Percentiles rank a stretch among this genome's conserved stretches.
Conservation (phyloP, 2,113 vertebrate species). For the Pseudonaja textilis region DNA sequence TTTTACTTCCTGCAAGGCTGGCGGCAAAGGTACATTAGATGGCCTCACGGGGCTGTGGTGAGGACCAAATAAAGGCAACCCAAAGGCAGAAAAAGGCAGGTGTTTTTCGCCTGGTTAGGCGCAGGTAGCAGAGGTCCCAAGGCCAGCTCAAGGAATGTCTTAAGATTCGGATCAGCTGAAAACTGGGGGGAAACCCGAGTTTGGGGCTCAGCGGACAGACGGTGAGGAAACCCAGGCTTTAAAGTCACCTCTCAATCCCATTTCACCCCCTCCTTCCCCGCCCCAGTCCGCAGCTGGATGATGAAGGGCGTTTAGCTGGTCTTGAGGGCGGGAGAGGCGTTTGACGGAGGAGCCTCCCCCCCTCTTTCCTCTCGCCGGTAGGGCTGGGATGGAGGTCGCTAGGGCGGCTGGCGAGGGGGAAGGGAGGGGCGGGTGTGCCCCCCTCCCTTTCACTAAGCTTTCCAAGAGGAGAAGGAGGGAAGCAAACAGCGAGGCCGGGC, state of each 20-base stretch:
- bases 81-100: not conserved
- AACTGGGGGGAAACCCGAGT: not conserved
- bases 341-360: not conserved
- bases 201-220: not conserved
- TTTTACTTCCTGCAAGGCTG: not conserved
- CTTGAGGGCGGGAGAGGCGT: not conserved
- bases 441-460: constrained; percentile 43
- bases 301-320: not conserved
- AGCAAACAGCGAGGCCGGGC: constrained; percentile 74
- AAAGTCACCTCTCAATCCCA: not conserved
- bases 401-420: not conserved
- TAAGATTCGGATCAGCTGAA: not conserved
- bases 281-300: not conserved
- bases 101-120: not conserved
- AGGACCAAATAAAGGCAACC: not conserved
- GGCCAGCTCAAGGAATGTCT: not conserved
- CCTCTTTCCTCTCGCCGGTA: not conserved
- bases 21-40: not conserved
- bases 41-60: not conserved
- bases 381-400: not conserved
- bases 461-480: constrained; percentile 44
- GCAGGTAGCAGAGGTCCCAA: not conserved
- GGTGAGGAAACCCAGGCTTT: not conserved
- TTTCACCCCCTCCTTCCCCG: fast-evolving
- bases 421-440: not conserved